Base-by-base conservation (phyloP, 1,140 invertebrate genomes). In the Leguminivora glycinivorella region DNA sequence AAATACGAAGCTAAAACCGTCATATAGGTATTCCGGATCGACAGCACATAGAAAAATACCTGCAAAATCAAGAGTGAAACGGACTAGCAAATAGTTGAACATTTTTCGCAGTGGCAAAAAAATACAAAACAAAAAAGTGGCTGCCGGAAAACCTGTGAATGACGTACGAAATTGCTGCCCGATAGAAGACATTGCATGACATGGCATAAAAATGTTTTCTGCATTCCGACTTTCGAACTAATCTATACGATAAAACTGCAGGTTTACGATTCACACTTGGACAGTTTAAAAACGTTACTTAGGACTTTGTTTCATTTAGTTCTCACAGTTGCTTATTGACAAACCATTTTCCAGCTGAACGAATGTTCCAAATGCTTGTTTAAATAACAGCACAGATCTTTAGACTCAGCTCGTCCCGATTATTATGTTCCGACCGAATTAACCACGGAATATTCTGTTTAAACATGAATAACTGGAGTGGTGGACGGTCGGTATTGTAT, bases 341-440 rank as follows among this genome's bases (percentile, higher is more conserved):
- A 52, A 52, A 22, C 47, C 19, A 52, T 22, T 52, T 52, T 52
- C 47, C 47, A 52, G 19, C 19, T 52, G 47, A 52, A 22, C 19
- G 19, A 17, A 47, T 17, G 19, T 22, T 52, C 47, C 7, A 22
- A 52, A 52, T 52, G 47, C 47, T 52, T 52, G 19, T 52, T 52
- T 52, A 52, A 52, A 52, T 52, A 52, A 52, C 19, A 43, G 17
- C 40, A 17, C 40, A 22, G 47, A 52, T 52, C 47, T 52, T 19
- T 52, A 52, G 47, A 52, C 17, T 52, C 47, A 2, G 47, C 47
- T 22, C 22, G 47, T 52, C 22, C 10, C 47, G 47, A 52, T 52
- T 52, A 52, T 22, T 47, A n/a, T 47, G 43, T 47, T 52, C 47
- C 22, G 47, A 22, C 47, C 47, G 47, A 52, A 52, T 52, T 52